Base-by-base conservation (phyloP, 2,797 vertebrate genomes). In the Macrochelys suwanniensis region DNA sequence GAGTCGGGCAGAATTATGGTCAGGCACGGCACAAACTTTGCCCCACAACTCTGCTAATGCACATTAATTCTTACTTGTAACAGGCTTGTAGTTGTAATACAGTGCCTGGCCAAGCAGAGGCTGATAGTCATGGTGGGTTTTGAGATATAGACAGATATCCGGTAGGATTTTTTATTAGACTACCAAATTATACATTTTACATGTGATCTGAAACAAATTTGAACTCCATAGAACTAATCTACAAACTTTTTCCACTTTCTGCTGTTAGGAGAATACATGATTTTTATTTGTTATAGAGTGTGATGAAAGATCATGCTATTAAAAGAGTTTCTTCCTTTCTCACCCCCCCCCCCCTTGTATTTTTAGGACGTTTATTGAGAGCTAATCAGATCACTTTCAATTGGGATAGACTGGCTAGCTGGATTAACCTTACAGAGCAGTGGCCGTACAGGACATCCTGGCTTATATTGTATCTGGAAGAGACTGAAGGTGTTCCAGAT, bases 361-460 rank as follows among this genome's bases (percentile, higher is more conserved):
- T 45, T 59, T 93, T 90, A 97, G 99, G 99, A 59, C 98, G 99
- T 84, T 98, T 99, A 85, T 97, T 99, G 92, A 98, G 99, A 97
- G 99, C 99, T 97, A 99, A 99, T 98, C 99, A 99, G 98, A 99
- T 99, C 97, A 98, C 90, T 42, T 99, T 99, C 92, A 99, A 98
- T 92, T 99, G 99, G 99, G 99, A 99, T 95, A 98, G 99, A 6
- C 98, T 99, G 94, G 99, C 99, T 1, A 99, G 99, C 16, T 99
- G 99, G 99, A 99, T 99, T 98, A 99, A 99, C 97, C 98, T 99
- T 90, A 99, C 99, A 0, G 99, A 99, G 97, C 99, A 99, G 97
- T 99, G 99, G 99, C 99, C 99, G 0, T 99, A 99, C 91, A 98
- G 99, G 74, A 99, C 99, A 0, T 99, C 99, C 0, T 99, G 99